Percentiles rank a stretch among this genome's conserved stretches.
These are phyloP conservation scores for Cyclopterus lumpus DNA, from an alignment of 2,797 vertebrate genomes.

Conservation along the genomic window DNA sequence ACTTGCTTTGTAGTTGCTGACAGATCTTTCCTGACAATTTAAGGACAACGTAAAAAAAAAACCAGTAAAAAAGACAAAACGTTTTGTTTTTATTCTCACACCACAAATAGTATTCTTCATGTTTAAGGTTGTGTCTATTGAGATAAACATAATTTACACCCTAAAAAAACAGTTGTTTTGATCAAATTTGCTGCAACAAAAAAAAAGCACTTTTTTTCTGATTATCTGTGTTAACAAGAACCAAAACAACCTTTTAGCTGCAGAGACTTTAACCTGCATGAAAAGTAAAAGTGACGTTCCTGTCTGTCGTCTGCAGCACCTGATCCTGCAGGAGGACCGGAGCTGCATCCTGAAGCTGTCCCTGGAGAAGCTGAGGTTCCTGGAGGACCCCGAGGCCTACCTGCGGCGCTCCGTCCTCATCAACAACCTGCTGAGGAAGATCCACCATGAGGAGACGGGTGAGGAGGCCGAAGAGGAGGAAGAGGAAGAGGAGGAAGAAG, in stretches of 20 bases:
- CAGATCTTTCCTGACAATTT: too few species aligned
- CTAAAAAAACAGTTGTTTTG: too few species aligned
- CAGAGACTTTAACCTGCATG: neutral
- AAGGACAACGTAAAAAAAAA: too few species aligned
- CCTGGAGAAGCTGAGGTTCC: slow-evolving; percentile 96
- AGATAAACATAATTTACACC: too few species aligned
- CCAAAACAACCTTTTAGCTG: neutral
- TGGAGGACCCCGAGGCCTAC: slow-evolving; percentile 95
- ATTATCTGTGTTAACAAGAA: neutral
- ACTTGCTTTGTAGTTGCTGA: too few species aligned
- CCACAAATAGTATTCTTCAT: too few species aligned
- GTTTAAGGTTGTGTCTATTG: too few species aligned
- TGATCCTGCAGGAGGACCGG: slow-evolving; percentile 95
- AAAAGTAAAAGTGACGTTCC: neutral
- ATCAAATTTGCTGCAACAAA: too few species aligned
- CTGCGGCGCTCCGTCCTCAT: slow-evolving; percentile 96
- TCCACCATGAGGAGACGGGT: slow-evolving; percentile 83
- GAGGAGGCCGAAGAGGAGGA: slow-evolving; percentile 83
- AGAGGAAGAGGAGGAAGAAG: slow-evolving; percentile 81
- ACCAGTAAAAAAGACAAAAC: too few species aligned
- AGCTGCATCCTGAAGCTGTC: slow-evolving; percentile 96
- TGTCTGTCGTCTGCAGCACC: slow-evolving; percentile 82
- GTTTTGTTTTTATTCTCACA: too few species aligned
- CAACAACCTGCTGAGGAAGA: slow-evolving; percentile 97
- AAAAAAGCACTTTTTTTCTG: too few species aligned